These are phyloP conservation scores for Lordiphosa andalusiaca DNA, from an alignment of 2,888 invertebrate species.

Conservation along the genomic window DNA sequence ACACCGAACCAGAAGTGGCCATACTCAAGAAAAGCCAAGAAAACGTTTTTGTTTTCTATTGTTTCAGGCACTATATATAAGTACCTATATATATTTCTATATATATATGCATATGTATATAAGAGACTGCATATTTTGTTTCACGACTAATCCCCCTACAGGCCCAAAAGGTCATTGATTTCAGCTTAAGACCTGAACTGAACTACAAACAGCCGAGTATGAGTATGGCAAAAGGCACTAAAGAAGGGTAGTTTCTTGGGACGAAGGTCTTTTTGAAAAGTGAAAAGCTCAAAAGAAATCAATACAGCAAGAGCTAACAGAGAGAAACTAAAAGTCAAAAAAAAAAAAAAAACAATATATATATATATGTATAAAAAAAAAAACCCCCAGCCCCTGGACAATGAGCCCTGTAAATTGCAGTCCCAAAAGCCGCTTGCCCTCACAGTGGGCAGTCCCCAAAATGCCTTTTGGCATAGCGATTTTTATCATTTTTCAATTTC, in stretches of 20 bases:
- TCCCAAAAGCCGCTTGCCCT: conserved; percentile 37
- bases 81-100: conserved; percentile 19
- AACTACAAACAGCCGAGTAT: conserved; percentile 39
- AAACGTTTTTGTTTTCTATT: conserved; percentile 35
- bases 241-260: conserved; percentile 69
- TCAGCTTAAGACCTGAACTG: conserved; percentile 64
- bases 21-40: conserved; percentile 44
- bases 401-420: conserved; percentile 41
- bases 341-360: conserved; percentile 8
- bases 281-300: conserved; percentile 70
- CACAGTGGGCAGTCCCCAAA: conserved; percentile 69
- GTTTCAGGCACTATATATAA: conserved; percentile 23
- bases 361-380: conserved; percentile 7
- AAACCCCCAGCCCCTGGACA: conserved; percentile 25
- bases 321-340: conserved; percentile 1
- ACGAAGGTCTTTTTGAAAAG: conserved; percentile 71
- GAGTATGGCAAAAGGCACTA: conserved; percentile 31
- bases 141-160: conserved; percentile 59
- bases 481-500: conserved; percentile 78
- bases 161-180: conserved; percentile 75
- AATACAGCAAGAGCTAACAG: conserved; percentile 47
- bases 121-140: conserved; percentile 46
- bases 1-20: conserved; percentile 8
- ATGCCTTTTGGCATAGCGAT: conserved; percentile 62
- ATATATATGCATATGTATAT: conserved; percentile 30